A percentile compares a stretch with the other conserved stretches of the same genome.
phyloP scores from a whole-genome alignment of 92 coral and sea anemone genomes.

The Galaxea fascicularis region DNA sequence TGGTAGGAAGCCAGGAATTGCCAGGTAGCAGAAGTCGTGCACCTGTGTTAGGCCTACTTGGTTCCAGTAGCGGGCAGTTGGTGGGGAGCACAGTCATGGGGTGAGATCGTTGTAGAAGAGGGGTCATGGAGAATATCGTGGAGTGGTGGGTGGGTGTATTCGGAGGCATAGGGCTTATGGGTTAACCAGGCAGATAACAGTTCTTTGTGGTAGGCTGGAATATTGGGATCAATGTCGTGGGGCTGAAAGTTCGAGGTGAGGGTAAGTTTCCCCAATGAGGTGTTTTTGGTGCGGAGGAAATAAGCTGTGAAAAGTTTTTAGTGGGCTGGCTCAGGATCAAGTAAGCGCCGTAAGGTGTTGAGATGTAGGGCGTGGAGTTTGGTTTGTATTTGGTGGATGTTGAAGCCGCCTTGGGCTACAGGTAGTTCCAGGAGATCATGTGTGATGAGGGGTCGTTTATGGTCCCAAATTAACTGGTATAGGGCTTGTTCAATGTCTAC shows the following conservation, averaged over 20 bases:
- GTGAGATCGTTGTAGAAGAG: background rate
- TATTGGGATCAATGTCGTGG: background rate
- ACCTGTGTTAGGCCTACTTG: background rate
- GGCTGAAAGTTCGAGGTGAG: background rate
- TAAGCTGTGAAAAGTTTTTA: background rate
- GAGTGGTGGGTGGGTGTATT: background rate
- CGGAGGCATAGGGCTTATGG: background rate
- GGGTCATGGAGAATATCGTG: background rate
- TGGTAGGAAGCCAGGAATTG: no score
- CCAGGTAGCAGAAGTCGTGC: constrained; percentile 13
- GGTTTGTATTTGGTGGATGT: background rate
- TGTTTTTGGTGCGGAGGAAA: background rate
- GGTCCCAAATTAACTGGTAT: background rate
- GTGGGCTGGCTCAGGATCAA: background rate
- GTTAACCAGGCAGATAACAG: background rate
- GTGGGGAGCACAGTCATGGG: background rate
- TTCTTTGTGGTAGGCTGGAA: background rate
- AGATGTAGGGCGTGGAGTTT: background rate
- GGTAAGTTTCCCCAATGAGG: background rate
- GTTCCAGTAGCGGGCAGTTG: background rate
- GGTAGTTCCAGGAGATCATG: constrained; percentile 15
- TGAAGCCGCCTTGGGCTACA: background rate
- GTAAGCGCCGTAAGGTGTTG: background rate
- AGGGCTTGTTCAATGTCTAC: background rate
- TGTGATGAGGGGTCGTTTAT: background rate